These are phyloP conservation scores for Rhizoglyphus robini DNA, from an alignment of 1,140 invertebrate genomes.

Conservation along the genomic window DNA sequence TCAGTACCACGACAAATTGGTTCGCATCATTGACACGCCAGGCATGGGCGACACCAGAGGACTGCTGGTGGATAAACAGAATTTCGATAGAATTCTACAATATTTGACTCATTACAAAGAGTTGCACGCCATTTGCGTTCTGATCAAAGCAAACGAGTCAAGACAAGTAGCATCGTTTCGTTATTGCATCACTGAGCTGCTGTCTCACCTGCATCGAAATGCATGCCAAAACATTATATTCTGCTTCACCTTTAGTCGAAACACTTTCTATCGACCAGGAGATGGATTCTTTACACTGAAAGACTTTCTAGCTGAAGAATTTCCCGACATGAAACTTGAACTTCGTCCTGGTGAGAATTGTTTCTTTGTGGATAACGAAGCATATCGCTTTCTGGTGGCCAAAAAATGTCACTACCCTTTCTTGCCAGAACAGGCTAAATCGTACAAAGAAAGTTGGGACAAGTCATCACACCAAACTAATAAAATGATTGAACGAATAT, in stretches of 20 bases:
- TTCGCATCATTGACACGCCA: not conserved
- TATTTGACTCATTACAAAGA: no score
- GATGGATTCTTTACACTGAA: slow-evolving; percentile 19
- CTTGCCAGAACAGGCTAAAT: not conserved
- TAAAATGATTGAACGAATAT: no score
- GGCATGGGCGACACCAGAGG: no score
- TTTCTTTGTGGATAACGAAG: slow-evolving; percentile 26
- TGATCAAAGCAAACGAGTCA: no score
- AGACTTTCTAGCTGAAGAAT: not conserved
- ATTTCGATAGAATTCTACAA: no score
- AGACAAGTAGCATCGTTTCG: no score
- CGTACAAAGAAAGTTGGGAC: not conserved
- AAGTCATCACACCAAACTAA: no score
- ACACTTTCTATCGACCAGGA: slow-evolving; percentile 21
- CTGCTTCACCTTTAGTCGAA: slow-evolving; percentile 22
- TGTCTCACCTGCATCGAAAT: slow-evolving; percentile 27
- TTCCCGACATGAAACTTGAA: slow-evolving; percentile 2
- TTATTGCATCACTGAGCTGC: slow-evolving; percentile 25
- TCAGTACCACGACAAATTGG: not conserved
- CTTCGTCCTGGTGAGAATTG: slow-evolving; percentile 1
- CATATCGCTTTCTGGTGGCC: slow-evolving; percentile 23
- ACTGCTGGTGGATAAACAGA: no score
- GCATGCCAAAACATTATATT: slow-evolving; percentile 29
- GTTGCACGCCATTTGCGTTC: no score
- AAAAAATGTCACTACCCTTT: not conserved